A percentile compares a stretch with the other conserved stretches of the same genome.
Conservation (phyloP, 2,797 vertebrate genomes). For the Platyrinchus mystaceus region DNA sequence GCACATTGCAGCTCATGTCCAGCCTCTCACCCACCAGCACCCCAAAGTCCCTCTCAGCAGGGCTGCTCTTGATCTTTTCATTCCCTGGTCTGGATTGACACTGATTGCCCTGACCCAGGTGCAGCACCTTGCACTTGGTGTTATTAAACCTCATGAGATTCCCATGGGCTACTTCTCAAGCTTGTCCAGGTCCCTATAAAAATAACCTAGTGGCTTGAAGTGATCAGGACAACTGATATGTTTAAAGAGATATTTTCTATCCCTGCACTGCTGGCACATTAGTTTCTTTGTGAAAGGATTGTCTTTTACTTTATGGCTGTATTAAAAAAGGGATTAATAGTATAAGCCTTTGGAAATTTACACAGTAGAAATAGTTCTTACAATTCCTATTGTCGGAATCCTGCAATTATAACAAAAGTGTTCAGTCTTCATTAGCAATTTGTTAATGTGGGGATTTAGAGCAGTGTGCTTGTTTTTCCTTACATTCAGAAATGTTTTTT, state of each 20-base stretch:
- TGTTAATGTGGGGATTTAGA: background rate
- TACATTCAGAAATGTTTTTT: background rate
- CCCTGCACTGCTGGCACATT: background rate
- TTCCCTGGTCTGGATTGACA: background rate
- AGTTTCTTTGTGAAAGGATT: background rate
- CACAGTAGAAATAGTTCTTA: background rate
- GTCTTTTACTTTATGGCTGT: background rate
- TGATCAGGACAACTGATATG: too few relatives aligned
- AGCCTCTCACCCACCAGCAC: background rate
- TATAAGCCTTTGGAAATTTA: background rate
- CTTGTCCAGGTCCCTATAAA: too few relatives aligned
- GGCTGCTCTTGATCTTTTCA: background rate
- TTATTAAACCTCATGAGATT: background rate
- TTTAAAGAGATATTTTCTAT: background rate
- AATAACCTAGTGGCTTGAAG: too few relatives aligned
- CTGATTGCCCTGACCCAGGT: background rate
- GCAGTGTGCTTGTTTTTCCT: background rate
- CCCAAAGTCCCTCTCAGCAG: too few relatives aligned
- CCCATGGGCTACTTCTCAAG: too few relatives aligned
- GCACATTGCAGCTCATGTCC: too few relatives aligned
- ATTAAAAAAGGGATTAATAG: background rate
- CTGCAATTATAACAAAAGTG: background rate
- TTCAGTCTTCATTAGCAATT: background rate
- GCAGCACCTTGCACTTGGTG: background rate
- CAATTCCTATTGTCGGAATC: background rate